Base-by-base conservation (phyloP, 2,888 invertebrate species). In the Synanthedon myopaeformis region DNA sequence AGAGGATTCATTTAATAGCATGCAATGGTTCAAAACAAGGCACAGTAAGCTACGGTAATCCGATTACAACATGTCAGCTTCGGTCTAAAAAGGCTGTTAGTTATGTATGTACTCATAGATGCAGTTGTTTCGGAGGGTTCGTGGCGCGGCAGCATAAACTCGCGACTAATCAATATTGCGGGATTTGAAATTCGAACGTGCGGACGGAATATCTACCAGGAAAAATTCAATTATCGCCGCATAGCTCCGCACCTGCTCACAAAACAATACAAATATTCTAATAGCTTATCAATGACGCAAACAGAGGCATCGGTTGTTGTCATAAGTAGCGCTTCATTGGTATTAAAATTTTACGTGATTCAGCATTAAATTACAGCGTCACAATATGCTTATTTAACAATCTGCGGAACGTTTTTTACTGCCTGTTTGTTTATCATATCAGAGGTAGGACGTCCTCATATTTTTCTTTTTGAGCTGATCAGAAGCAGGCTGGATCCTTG, bases 201-300 rank as follows among this genome's bases (percentile, higher is more conserved):
- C 53, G 49, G 45, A 45, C 23, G 54, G 53, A 53, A 35, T 35
- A 35, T 35, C 35, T 42, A 53, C 51, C 49, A 54, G 51, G 50
- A 49, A 56, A 56, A 58, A 58, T 53, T 54, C 55, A 53, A 56
- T 56, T 58, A 56, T 55, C 54, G 51, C 42, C 54, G 53, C 51
- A 50, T 48, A 50, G 53, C 54, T 55, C 53, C 54, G 54, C 58
- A 58, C 56, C 58, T 58, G 56, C 53, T 52, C 55, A 51, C 55
- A 35, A 52, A 52, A 51, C 53, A 35, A 51, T 51, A 55, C 52
- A 55, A 53, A 57, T 55, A 53, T 48, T 50, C 53, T 35, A 53
- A 42, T 13, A 53, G 52, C 51, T 52, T 51, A 52, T 53, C 55
- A 53, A 42, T 48, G 49, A 45, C 13, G 49, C 51, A 48, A 53